Evolutionary conservation across 92 coral and sea anemone species (phyloP).

Genomic region (Plumapathes pennacea): DNA sequence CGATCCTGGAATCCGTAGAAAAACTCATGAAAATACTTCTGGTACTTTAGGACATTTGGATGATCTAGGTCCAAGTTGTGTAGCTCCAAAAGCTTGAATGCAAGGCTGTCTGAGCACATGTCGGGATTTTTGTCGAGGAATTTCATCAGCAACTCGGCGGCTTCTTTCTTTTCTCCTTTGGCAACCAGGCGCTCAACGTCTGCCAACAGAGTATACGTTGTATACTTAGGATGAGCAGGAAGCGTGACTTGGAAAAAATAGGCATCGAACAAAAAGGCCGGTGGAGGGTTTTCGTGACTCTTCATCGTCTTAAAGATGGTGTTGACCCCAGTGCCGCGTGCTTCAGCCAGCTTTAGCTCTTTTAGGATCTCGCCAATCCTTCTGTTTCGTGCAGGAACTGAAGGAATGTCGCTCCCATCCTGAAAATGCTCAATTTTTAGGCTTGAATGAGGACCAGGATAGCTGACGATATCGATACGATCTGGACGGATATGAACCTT

Average conservation of each 20-base stretch:
- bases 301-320: constrained; percentile 73
- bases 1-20: constrained; percentile 28
- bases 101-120: constrained; percentile 17
- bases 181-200: constrained; percentile 56
- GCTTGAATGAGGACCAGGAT: constrained; percentile 72
- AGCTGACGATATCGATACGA: constrained; percentile 65
- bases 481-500: constrained; percentile 69
- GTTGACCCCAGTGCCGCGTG: constrained; percentile 66
- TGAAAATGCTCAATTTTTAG: constrained; percentile 46
- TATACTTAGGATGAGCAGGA: constrained; percentile 74
- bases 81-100: constrained; percentile 51
- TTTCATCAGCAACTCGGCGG: constrained; percentile 23
- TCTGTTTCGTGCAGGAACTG: constrained; percentile 75
- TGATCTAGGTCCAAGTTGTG: constrained; percentile 26
- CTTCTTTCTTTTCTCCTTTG: constrained; percentile 62
- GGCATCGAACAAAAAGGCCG: constrained; percentile 45
- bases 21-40: constrained; percentile 3
- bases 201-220: constrained; percentile 29
- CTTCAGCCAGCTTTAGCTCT: constrained; percentile 69
- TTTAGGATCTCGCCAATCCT: constrained; percentile 70
- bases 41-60: constrained; percentile 30
- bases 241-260: constrained; percentile 55
- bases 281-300: constrained; percentile 53
- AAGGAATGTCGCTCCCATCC: constrained; percentile 52
- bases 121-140: constrained; percentile 25